Evolutionary conservation across 2,113 vertebrate genomes (phyloP).

Genomic region (Stomatorhinus ivindoensis): DNA sequence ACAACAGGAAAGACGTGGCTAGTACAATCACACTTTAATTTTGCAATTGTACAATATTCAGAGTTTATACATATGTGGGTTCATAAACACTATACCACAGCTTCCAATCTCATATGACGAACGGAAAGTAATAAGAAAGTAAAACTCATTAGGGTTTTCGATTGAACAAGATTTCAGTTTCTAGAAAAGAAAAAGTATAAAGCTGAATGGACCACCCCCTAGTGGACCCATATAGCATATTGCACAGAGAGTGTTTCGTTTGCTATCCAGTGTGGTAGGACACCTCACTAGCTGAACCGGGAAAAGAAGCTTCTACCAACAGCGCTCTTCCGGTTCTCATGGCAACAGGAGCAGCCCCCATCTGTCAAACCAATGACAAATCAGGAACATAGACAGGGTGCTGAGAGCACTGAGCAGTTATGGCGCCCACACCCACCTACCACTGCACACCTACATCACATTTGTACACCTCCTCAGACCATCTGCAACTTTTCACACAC

Average conservation of each 20-base stretch:
- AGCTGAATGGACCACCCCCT: background rate
- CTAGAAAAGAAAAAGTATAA: background rate
- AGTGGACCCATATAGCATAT: background rate
- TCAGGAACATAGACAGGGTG: background rate
- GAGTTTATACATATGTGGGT: background rate
- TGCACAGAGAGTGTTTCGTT: background rate
- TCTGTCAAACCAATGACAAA: slow-evolving; percentile 17
- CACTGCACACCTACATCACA: background rate
- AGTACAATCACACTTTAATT: background rate
- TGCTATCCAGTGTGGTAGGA: background rate
- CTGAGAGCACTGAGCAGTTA: too few relatives aligned
- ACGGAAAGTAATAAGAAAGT: background rate
- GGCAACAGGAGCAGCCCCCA: slow-evolving; percentile 24
- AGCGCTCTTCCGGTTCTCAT: background rate
- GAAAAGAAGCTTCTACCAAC: background rate
- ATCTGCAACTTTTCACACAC: background rate
- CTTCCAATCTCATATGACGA: background rate
- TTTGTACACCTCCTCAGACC: background rate
- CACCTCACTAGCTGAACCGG: background rate
- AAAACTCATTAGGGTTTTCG: background rate
- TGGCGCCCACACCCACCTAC: background rate
- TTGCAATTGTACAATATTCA: background rate
- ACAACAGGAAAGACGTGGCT: background rate
- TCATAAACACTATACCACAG: background rate
- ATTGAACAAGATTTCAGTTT: background rate